phyloP scores from a whole-genome alignment of 1,140 invertebrate species.

The Leguminivora glycinivorella region DNA sequence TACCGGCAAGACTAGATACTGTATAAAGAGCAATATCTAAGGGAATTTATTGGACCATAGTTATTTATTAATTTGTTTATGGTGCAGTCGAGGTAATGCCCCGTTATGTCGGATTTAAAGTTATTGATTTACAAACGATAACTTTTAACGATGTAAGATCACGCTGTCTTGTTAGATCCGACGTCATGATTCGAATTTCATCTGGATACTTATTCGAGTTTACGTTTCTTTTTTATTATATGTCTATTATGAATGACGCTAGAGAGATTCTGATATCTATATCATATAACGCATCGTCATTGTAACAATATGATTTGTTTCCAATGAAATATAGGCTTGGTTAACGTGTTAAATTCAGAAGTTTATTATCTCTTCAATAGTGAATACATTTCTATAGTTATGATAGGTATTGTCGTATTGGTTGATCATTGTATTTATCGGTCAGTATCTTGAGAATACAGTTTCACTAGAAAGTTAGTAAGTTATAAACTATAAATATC shows the following conservation, averaged over 20 bases:
- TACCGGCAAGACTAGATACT: constrained; percentile 45
- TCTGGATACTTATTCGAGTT: neutral
- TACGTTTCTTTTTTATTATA: constrained; percentile 12
- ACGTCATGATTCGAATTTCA: neutral
- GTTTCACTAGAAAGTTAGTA: neutral
- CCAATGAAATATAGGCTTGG: neutral
- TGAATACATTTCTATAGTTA: neutral
- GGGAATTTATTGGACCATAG: neutral
- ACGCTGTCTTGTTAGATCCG: neutral
- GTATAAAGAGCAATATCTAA: constrained; percentile 29
- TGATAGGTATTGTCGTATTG: neutral
- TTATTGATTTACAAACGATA: neutral
- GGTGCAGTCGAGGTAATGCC: neutral
- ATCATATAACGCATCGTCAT: neutral
- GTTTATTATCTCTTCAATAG: neutral
- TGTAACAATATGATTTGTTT: neutral
- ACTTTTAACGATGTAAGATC: neutral
- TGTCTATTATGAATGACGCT: constrained; percentile 9
- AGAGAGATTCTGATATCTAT: neutral
- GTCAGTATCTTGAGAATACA: neutral
- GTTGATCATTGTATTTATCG: neutral
- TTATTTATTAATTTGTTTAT: constrained; percentile 24
- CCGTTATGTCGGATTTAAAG: neutral
- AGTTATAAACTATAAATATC: neutral
- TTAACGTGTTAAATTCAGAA: constrained; percentile 42